Conservation (phyloP, 2,888 invertebrate genomes). For the Notodonta dromedarius region DNA sequence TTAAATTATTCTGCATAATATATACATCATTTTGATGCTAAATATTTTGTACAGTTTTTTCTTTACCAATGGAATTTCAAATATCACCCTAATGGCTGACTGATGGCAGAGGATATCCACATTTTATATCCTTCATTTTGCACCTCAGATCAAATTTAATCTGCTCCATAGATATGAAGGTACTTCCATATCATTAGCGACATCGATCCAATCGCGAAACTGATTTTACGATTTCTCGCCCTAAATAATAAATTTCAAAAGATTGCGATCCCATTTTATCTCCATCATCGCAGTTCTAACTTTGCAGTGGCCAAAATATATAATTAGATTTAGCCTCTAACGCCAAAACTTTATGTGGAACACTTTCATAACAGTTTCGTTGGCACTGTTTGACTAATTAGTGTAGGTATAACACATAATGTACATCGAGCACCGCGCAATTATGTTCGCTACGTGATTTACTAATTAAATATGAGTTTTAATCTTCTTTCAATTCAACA, state of each 20-base stretch:
- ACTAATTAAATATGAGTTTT: constrained; percentile 22
- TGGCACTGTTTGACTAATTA: constrained; percentile 58
- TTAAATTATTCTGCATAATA: too few species aligned
- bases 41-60: too few species aligned
- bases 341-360: constrained; percentile 60
- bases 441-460: constrained; percentile 25
- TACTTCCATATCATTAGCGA: too few species aligned
- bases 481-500: neutral
- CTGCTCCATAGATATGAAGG: too few species aligned
- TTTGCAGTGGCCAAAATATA: constrained; percentile 62
- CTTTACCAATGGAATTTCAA: too few species aligned
- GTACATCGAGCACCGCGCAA: constrained; percentile 25
- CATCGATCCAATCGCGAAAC: constrained; percentile 15
- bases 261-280: neutral
- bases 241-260: constrained; percentile 26
- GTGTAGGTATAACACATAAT: constrained; percentile 40
- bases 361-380: constrained; percentile 60
- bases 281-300: constrained; percentile 39
- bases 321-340: constrained; percentile 55
- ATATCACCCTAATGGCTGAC: too few species aligned
- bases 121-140: too few species aligned
- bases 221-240: constrained; percentile 23
- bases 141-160: too few species aligned
- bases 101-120: too few species aligned
- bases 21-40: too few species aligned